Base-by-base conservation (phyloP, 2,888 invertebrate species). In the Machimus rusticus region DNA sequence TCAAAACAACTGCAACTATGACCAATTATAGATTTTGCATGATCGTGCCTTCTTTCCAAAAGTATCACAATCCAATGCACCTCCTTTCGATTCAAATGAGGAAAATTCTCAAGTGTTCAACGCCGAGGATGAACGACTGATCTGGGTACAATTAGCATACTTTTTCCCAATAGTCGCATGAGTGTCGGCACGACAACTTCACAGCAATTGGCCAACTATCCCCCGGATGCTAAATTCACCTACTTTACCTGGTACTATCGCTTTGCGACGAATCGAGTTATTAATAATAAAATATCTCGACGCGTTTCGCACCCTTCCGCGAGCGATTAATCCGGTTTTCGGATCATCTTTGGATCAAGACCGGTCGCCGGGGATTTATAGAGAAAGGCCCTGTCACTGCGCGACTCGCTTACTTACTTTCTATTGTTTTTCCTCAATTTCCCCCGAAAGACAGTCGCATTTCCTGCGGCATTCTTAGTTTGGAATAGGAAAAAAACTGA, bases 311-410 rank as follows among this genome's bases (percentile, higher is more conserved):
- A 66, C 66, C 79, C 79, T 79, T 79, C 79, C 79, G 79, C 55
- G 6, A 51, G 23, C 28, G 34, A 82, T 82, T 66, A 82, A 57
- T 82, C 82, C 82, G 82, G 82, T 82, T 82, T 82, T 82, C 37
- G 8, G 55, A 66, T 55, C 82, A 82, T 82, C 82, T 57, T 19
- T n/a, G 37, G n/a, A 51, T 51, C 51, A 34, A 82, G 66, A 82
- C 82, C 57, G 82, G 82, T 82, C 57, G n/a, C 19, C 66, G 16
- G 66, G 14, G 57, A 82, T 57, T 82, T 82, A 82, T 82, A 57
- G 82, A 82, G 82, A 82, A 82, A 82, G 82, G 82, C 82, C 82
- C 82, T 66, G 57, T 82, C 57, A 82, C 82, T 82, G 57, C 23
- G 34, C 16, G 37, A 37, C 5, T 57, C 66, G 37, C 37, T 82